These are phyloP conservation scores for Paracentrotus lividus DNA, from an alignment of 53 echinoderm and acorn worm species.

Conservation along the genomic window DNA sequence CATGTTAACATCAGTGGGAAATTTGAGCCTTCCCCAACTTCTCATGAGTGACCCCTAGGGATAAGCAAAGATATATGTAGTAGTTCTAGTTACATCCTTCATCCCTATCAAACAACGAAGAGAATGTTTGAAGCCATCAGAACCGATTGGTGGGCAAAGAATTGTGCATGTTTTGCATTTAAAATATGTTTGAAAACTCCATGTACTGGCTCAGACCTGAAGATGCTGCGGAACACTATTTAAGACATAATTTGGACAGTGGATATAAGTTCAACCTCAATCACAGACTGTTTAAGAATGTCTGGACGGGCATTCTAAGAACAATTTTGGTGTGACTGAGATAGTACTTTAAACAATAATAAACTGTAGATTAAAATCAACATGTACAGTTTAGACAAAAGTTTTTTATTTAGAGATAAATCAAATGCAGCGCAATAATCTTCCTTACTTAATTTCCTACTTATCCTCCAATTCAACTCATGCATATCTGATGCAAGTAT, in stretches of 20 bases:
- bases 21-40: neutral
- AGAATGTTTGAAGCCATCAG: neutral
- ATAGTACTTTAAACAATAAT: too few relatives aligned
- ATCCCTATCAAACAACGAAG: conserved; percentile 28
- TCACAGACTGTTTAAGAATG: too few relatives aligned
- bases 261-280: too few relatives aligned
- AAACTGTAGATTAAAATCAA: neutral
- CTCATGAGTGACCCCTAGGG: conserved; percentile 3
- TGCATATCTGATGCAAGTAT: neutral
- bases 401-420: neutral
- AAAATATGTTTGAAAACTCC: too few relatives aligned
- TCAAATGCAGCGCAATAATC: neutral
- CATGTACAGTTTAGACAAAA: neutral
- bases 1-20: conserved; percentile 43
- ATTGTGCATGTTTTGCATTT: too few relatives aligned
- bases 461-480: neutral
- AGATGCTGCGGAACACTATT: too few relatives aligned
- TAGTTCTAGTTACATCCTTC: conserved; percentile 5
- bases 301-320: too few relatives aligned
- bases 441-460: neutral
- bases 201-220: too few relatives aligned
- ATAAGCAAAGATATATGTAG: neutral
- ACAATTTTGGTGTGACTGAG: too few relatives aligned
- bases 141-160: too few relatives aligned
- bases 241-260: too few relatives aligned